phyloP scores from a whole-genome alignment of 1,140 invertebrate genomes.

The Drosophila tristis region DNA sequence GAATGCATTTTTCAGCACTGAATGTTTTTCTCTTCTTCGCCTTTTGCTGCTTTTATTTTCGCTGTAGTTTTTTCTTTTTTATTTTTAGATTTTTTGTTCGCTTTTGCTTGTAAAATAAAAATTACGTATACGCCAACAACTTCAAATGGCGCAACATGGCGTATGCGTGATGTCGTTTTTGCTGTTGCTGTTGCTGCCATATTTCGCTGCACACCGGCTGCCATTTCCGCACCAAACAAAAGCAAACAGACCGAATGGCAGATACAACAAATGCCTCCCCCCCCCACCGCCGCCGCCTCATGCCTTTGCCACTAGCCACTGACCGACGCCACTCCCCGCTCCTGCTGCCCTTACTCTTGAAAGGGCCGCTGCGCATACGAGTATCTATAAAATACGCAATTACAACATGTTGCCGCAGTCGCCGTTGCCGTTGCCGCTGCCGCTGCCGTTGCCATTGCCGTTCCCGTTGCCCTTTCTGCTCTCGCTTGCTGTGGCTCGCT shows the following conservation, averaged over 20 bases:
- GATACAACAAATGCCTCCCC: constrained; percentile 41
- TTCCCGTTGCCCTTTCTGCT: not conserved
- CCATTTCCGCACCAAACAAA: constrained; percentile 77
- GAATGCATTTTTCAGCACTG: constrained; percentile 58
- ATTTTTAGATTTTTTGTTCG: constrained; percentile 50
- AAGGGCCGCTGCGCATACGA: constrained; percentile 36
- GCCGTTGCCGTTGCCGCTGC: constrained; percentile 39
- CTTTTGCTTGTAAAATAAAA: constrained; percentile 73
- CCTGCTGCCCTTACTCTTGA: not conserved
- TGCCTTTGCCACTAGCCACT: not conserved
- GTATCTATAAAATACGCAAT: constrained; percentile 80
- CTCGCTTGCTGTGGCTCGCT: constrained; percentile 42
- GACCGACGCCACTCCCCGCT: not conserved
- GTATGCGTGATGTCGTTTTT: constrained; percentile 60
- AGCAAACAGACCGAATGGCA: constrained; percentile 60
- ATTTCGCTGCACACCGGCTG: constrained; percentile 74
- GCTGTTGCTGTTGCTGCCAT: constrained; percentile 39
- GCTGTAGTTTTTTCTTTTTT: constrained; percentile 34
- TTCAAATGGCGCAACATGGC: constrained; percentile 77
- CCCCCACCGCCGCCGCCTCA: not conserved
- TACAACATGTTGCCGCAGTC: constrained; percentile 78
- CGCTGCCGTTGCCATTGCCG: constrained; percentile 35
- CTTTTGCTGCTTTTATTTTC: not conserved
- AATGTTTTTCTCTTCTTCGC: constrained; percentile 30
- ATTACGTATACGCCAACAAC: constrained; percentile 79